Percentiles rank a stretch among this genome's conserved stretches.
Evolutionary conservation across 2,888 invertebrate genomes (phyloP).

Genomic region (Carpatolechia fugitivella): DNA sequence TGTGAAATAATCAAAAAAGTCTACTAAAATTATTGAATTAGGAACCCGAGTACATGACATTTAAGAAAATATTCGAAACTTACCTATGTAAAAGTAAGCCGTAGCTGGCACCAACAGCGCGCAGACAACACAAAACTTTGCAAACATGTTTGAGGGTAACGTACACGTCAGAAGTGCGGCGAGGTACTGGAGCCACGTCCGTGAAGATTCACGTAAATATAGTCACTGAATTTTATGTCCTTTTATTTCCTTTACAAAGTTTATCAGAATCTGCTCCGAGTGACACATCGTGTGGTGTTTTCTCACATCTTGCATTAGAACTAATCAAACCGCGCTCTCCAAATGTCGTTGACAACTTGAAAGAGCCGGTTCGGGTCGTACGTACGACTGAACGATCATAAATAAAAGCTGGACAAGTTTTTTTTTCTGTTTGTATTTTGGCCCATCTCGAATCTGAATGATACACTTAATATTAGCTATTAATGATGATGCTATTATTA

Average conservation of each 20-base stretch:
- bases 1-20: neutral
- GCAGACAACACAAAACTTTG: neutral
- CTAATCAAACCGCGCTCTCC: slow-evolving; percentile 1
- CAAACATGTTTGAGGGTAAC: slow-evolving; percentile 4
- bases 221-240: slow-evolving; percentile 5
- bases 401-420: slow-evolving; percentile 6
- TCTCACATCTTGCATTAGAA: slow-evolving; percentile 7
- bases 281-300: slow-evolving; percentile 7
- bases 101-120: neutral
- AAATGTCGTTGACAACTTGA: slow-evolving; percentile 4
- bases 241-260: neutral
- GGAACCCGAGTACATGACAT: no score
- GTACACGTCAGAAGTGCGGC: neutral
- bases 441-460: neutral
- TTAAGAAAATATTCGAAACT: neutral
- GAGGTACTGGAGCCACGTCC: neutral
- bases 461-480: slow-evolving; percentile 9
- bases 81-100: slow-evolving; percentile 3
- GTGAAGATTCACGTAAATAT: slow-evolving; percentile 5
- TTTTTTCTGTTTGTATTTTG: slow-evolving; percentile 5
- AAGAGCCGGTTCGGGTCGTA: slow-evolving; percentile 5
- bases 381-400: slow-evolving; percentile 3
- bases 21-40: neutral
- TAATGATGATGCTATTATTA: slow-evolving; percentile 7
- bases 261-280: neutral